phyloP scores from a whole-genome alignment of 2,888 invertebrate genomes.

The Stenolophus ochropezus region DNA sequence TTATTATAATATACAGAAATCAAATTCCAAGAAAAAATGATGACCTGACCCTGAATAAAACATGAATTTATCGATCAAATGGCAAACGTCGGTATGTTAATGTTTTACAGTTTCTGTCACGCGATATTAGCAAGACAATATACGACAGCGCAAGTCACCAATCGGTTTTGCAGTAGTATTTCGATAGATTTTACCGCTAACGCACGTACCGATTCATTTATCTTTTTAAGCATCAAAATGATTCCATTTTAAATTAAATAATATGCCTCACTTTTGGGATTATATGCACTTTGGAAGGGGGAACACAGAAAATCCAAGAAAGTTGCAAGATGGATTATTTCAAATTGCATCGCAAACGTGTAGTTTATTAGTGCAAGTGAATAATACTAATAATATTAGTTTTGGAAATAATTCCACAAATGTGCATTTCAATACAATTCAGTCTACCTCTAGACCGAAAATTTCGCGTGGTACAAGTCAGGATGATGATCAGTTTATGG shows the following conservation, averaged over 20 bases:
- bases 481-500: constrained; percentile 73
- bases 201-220: constrained; percentile 7
- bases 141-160: constrained; percentile 52
- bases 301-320: constrained; percentile 76
- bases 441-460: constrained; percentile 60
- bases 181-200: constrained; percentile 46
- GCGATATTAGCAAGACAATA: constrained; percentile 54
- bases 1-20: constrained; percentile 39
- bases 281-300: constrained; percentile 70
- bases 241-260: constrained; percentile 17
- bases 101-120: constrained; percentile 54
- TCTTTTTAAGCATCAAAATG: not conserved
- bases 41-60: constrained; percentile 53
- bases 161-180: constrained; percentile 43
- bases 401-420: constrained; percentile 80
- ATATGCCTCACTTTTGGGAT: constrained; percentile 80
- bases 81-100: constrained; percentile 50
- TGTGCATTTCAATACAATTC: constrained; percentile 76
- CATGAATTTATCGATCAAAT: constrained; percentile 56
- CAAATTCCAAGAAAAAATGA: constrained; percentile 40
- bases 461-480: constrained; percentile 59
- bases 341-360: constrained; percentile 88
- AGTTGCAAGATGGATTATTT: constrained; percentile 84
- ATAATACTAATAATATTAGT: constrained; percentile 85
- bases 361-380: constrained; percentile 84